Base-by-base conservation (phyloP, 2,113 vertebrate genomes). In the Pachypanchax playfairii region DNA sequence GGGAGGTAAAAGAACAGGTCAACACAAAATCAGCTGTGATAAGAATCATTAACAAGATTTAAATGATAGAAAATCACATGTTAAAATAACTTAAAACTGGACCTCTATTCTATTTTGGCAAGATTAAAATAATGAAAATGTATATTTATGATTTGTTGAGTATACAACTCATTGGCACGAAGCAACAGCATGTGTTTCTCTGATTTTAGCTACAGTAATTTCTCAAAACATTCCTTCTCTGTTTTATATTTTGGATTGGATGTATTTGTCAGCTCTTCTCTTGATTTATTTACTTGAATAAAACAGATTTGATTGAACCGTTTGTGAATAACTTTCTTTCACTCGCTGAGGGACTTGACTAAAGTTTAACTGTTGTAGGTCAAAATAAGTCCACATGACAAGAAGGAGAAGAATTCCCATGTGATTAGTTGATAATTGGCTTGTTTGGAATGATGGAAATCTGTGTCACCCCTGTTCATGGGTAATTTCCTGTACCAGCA, bases 341-440 rank as follows among this genome's bases (percentile, higher is more conserved):
- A 35, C 68, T 88, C 74, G 65, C 80, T 29, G 44, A 66, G 59
- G 65, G 51, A 73, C 79, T 54, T 79, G 61, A 83, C 79, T 83
- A 74, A 88, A 87, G 70, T 77, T 77, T 79, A 87, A 87, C 85
- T 79, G 75, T 75, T 70, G 68, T 67, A 4, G 26, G 49, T 68
- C 61, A 73, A 84, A 85, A 84, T 29, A 72, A 70, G 22, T 56
- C 49, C 83, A 73, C 68, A 79, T 83, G 77, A 83, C 74, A 74
- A 29, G 70, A 59, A 46, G 54, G 61, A 39, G 67, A 70, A 73
- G 70, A 72, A 86, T 73, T 87, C 76, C 75, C 83, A 87, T 89
- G 87, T 88, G 83, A 90, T 83, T 76, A 70, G 85, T 87, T 86
- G 84, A 88, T 90, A 84, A 90, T 84, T 87, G 72, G 78, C 84